Conservation (phyloP, 2,888 invertebrate genomes). For the Tinea pellionella region DNA sequence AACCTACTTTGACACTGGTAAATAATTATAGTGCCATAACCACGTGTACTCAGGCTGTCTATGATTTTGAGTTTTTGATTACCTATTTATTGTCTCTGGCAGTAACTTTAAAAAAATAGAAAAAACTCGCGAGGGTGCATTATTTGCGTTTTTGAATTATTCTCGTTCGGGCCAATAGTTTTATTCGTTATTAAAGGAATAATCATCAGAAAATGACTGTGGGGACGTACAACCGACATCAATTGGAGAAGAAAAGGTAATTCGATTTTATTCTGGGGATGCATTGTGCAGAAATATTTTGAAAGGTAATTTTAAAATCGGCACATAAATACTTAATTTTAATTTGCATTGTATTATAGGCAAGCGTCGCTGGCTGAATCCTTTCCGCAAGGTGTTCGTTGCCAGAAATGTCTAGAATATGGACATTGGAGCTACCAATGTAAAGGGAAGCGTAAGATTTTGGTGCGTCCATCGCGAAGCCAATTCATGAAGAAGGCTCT, state of each 20-base stretch:
- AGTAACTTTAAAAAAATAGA: too few species aligned
- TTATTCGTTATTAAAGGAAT: neutral
- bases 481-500: conserved; percentile 78
- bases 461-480: conserved; percentile 86
- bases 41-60: too few species aligned
- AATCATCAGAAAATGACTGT: conserved; percentile 38
- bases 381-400: conserved; percentile 82
- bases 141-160: neutral
- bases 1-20: too few species aligned
- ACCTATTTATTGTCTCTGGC: too few species aligned
- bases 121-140: neutral
- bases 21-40: too few species aligned
- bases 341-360: conserved; percentile 30
- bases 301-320: neutral
- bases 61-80: too few species aligned
- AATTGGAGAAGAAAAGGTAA: conserved; percentile 56
- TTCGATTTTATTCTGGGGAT: conserved; percentile 18
- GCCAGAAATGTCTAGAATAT: conserved; percentile 92
- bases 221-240: conserved; percentile 60
- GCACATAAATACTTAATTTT: neutral
- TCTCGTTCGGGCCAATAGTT: neutral
- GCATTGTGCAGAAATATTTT: conserved; percentile 13
- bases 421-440: conserved; percentile 98
- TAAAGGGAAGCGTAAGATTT: conserved; percentile 88
- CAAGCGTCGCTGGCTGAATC: conserved; percentile 72